These are phyloP conservation scores for Hirudo medicinalis DNA, from an alignment of 1,140 invertebrate species.

Conservation along the genomic window DNA sequence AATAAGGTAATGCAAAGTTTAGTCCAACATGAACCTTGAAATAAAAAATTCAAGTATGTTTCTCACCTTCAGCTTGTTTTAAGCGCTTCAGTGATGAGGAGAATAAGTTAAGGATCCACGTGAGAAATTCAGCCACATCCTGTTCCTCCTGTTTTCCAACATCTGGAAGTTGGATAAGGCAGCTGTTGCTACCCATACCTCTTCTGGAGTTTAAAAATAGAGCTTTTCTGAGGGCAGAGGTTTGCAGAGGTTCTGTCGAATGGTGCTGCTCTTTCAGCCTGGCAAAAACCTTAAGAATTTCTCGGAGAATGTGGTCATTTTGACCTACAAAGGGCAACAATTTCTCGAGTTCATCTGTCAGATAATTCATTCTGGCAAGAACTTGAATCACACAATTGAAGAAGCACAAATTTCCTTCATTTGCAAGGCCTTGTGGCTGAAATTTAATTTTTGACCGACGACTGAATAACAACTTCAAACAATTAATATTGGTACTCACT, in stretches of 20 bases:
- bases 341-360: neutral
- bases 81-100: neutral
- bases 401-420: neutral
- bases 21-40: neutral
- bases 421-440: neutral
- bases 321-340: neutral
- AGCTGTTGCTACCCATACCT: neutral
- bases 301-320: neutral
- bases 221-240: neutral
- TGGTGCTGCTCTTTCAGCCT: neutral
- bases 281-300: conserved; percentile 3
- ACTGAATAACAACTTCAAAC: neutral
- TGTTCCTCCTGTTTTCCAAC: conserved; percentile 7
- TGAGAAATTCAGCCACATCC: conserved; percentile 5
- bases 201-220: neutral
- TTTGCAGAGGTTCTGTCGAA: neutral
- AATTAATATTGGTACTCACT: neutral
- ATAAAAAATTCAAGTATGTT: neutral
- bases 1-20: neutral
- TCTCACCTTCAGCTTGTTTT: neutral
- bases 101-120: neutral
- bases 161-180: neutral
- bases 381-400: conserved; percentile 8
- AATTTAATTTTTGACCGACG: neutral
- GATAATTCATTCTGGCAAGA: neutral